These are phyloP conservation scores for Thaumatotibia leucotreta DNA, from an alignment of 1,140 invertebrate species.

Conservation along the genomic window DNA sequence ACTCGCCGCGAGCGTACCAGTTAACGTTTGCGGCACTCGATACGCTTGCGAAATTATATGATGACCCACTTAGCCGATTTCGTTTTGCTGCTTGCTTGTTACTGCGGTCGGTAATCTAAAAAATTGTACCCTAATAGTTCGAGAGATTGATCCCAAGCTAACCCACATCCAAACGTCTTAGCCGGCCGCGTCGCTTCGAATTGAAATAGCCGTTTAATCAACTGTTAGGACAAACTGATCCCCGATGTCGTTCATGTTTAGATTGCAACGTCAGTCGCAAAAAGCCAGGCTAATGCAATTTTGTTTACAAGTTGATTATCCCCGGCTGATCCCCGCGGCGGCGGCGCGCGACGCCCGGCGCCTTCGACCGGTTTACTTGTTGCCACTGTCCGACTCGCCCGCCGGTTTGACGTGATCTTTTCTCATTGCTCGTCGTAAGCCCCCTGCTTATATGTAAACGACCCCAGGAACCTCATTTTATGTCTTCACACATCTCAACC, in stretches of 20 bases:
- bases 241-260: background rate
- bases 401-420: constrained; percentile 71
- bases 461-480: constrained; percentile 53
- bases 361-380: constrained; percentile 67
- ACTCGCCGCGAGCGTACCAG: constrained; percentile 66
- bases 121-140: constrained; percentile 61
- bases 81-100: constrained; percentile 61
- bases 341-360: constrained; percentile 46
- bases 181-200: background rate
- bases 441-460: constrained; percentile 65
- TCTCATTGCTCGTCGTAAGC: constrained; percentile 53
- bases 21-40: constrained; percentile 73
- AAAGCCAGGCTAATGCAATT: constrained; percentile 63
- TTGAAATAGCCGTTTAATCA: background rate
- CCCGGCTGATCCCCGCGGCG: constrained; percentile 47
- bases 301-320: constrained; percentile 73
- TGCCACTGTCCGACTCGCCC: constrained; percentile 58
- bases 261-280: constrained; percentile 22
- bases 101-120: constrained; percentile 49
- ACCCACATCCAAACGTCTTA: background rate
- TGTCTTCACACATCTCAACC: constrained; percentile 22
- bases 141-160: constrained; percentile 19
- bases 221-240: background rate
- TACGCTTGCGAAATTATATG: constrained; percentile 74
- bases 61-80: constrained; percentile 74